phyloP scores from a whole-genome alignment of 2,888 invertebrate species.

The Cephalotes varians region DNA sequence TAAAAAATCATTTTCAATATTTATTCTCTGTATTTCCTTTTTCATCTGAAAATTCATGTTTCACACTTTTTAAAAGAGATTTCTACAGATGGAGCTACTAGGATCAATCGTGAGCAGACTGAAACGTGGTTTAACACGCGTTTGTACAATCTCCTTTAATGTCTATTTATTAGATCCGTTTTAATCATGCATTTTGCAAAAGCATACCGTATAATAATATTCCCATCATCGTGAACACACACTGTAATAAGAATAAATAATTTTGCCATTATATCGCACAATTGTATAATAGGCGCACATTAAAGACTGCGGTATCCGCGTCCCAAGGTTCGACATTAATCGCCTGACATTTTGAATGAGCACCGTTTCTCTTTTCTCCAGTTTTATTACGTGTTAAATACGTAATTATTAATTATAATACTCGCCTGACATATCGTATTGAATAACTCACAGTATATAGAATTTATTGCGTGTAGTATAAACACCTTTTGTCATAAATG shows the following conservation, averaged over 20 bases:
- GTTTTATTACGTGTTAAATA: constrained; percentile 5
- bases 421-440: background rate
- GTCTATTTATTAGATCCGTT: background rate
- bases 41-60: background rate
- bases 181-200: background rate
- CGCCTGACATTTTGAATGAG: background rate
- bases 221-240: background rate
- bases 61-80: background rate
- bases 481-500: background rate
- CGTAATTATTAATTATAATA: background rate
- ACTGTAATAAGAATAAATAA: constrained; percentile 33
- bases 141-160: background rate
- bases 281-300: constrained; percentile 4
- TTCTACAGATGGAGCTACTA: constrained; percentile 28
- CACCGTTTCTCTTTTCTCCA: background rate
- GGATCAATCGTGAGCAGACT: background rate
- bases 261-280: constrained; percentile 4
- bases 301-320: background rate
- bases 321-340: constrained; percentile 23
- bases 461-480: background rate
- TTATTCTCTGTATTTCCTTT: background rate
- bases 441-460: constrained; percentile 6
- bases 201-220: background rate
- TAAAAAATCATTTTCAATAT: background rate
- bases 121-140: background rate